Base-by-base conservation (phyloP, 2,797 vertebrate genomes). In the Alfaro cultratus region DNA sequence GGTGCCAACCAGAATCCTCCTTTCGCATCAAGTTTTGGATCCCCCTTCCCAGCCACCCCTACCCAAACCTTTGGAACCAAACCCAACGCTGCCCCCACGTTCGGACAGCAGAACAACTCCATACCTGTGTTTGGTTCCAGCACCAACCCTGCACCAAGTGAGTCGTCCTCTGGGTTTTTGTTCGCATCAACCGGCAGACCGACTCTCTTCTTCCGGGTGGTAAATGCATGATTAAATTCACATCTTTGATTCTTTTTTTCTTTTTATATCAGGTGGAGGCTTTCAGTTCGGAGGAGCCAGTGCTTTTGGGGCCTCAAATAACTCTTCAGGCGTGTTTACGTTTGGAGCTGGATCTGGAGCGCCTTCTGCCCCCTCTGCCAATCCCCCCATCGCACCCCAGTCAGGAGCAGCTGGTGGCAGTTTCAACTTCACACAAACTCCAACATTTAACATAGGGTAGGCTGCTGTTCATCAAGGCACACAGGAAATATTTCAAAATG, bases 251-350 rank as follows among this genome's bases (percentile, higher is more conserved):
- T 57, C 5, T 53, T 71, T 2, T 16, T 23, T 29, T 13, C 41
- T 36, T 43, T 26, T 21, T 15, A 9, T 41, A 23, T 13, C 80
- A 98, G 97, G 95, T 93, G 76, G 95, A 49, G 94, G 95, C 47
- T 99, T 98, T 94, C 97, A 97, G 79, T 99, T 99, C 84, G 97
- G 97, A 83, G 95, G 94, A 85, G 94, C 89, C 78, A 93, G 94
- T 89, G 88, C 93, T 73, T 99, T 99, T 86, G 98, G 96, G 81
- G 92, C 97, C 41, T 83, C 96, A 60, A 93, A 87, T 81, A 95
- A 87, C 89, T 91, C 84, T 88, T 94, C 85, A 36, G 92, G 94
- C 79, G 95, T 99, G 36, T 99, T 99, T 93, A 96, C 96, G 12
- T 99, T 99, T 78, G 96, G 96, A 89, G 95, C 92, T 0, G 95